phyloP scores from a whole-genome alignment of 2,797 vertebrate genomes.

The Molossus alvarezi region DNA sequence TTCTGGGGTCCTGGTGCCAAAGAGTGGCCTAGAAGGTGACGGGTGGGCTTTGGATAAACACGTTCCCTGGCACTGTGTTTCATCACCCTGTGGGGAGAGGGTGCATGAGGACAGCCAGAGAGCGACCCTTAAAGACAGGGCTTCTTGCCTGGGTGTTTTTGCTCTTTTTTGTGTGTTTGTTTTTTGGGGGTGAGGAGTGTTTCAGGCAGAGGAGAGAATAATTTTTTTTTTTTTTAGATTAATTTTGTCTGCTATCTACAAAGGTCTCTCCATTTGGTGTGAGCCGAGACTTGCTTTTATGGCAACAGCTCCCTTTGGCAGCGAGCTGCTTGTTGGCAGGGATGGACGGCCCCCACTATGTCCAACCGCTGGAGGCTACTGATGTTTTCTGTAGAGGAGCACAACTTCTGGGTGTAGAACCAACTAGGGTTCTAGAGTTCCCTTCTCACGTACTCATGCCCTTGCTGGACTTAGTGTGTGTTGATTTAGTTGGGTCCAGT shows the following conservation, averaged over 20 bases:
- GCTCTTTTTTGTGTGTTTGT: neutral
- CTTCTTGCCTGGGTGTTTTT: neutral
- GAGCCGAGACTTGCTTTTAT: slow-evolving; percentile 22
- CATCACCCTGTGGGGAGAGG: neutral
- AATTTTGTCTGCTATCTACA: slow-evolving; percentile 38
- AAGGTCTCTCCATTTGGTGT: neutral
- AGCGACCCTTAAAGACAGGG: neutral
- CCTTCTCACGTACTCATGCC: neutral
- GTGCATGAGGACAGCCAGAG: neutral
- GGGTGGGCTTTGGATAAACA: neutral
- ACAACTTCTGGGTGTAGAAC: neutral
- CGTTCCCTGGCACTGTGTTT: neutral
- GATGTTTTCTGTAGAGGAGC: neutral
- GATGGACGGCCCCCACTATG: neutral
- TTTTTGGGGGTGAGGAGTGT: neutral
- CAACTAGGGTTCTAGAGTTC: neutral
- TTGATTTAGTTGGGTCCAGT: neutral
- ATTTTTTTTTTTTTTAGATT: slow-evolving; percentile 32
- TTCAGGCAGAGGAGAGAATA: neutral
- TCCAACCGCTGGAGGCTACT: neutral
- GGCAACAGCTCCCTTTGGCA: neutral
- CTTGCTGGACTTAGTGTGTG: neutral
- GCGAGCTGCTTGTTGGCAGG: neutral
- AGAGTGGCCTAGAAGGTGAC: neutral
- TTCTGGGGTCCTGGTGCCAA: neutral